Percentiles rank a stretch among this genome's conserved stretches.
Conservation (phyloP, 2,888 invertebrate species). For the Zhengitettix transpicula region DNA sequence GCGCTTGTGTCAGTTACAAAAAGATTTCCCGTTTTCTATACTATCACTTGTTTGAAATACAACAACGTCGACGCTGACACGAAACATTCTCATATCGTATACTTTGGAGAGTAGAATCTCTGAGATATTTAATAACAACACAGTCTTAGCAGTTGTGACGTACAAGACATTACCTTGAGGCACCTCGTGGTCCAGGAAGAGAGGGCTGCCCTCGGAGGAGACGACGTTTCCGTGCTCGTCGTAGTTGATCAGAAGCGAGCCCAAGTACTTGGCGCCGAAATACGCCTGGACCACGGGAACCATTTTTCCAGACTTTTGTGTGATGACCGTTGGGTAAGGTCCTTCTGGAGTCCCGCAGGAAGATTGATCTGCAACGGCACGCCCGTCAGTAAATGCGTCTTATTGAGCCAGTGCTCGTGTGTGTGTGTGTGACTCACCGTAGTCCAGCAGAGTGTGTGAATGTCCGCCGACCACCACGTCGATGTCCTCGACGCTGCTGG, state of each 20-base stretch:
- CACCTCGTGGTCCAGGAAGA: constrained; percentile 47
- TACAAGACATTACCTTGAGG: constrained; percentile 29
- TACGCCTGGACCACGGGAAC: constrained; percentile 80
- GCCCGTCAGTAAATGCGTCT: too few species aligned
- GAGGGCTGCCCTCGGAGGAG: constrained; percentile 53
- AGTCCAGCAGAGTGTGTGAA: constrained; percentile 78
- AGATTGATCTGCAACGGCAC: constrained; percentile 37
- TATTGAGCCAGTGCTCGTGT: too few species aligned
- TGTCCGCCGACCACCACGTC: constrained; percentile 86
- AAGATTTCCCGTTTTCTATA: too few species aligned
- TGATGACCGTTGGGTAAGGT: constrained; percentile 58
- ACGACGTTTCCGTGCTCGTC: constrained; percentile 52
- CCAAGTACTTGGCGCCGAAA: constrained; percentile 81
- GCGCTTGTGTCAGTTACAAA: too few species aligned
- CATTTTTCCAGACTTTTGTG: constrained; percentile 46
- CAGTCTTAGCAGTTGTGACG: too few species aligned
- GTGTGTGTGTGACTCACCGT: constrained; percentile 40
- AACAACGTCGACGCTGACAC: too few species aligned
- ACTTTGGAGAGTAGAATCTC: too few species aligned
- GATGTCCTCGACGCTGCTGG: constrained; percentile 53
- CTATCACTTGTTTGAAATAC: too few species aligned
- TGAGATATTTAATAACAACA: too few species aligned
- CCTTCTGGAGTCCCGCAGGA: constrained; percentile 53
- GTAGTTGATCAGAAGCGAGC: constrained; percentile 52
- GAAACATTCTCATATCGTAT: too few species aligned